phyloP scores from a whole-genome alignment of 2,888 invertebrate species.

The Blomia tropicalis region DNA sequence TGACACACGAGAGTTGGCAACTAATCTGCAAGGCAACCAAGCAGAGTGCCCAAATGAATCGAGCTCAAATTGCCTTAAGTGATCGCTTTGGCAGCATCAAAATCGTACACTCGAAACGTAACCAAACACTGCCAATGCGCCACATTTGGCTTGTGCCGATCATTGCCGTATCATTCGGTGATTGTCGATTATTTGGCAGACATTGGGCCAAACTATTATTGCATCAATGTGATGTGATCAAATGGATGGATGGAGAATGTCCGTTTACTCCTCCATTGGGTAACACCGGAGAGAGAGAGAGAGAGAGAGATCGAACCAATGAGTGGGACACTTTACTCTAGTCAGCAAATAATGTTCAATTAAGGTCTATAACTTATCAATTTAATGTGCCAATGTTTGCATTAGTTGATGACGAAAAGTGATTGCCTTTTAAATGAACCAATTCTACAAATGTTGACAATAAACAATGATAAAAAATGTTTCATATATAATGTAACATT shows the following conservation, averaged over 20 bases:
- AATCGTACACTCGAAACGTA: not conserved
- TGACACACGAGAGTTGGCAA: too few relatives aligned
- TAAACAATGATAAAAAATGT: too few relatives aligned
- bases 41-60: not conserved
- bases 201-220: not conserved
- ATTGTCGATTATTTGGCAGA: slow-evolving; percentile 13
- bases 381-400: slow-evolving; percentile 10
- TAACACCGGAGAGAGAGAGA: too few relatives aligned
- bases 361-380: slow-evolving; percentile 12
- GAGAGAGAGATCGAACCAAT: too few relatives aligned
- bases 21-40: not conserved
- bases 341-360: slow-evolving; percentile 7
- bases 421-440: too few relatives aligned
- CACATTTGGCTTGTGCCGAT: too few relatives aligned
- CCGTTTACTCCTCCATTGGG: too few relatives aligned
- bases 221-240: too few relatives aligned
- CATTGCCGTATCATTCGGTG: too few relatives aligned
- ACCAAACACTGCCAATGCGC: slow-evolving; percentile 3
- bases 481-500: too few relatives aligned
- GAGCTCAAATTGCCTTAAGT: slow-evolving; percentile 14
- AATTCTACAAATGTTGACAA: too few relatives aligned
- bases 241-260: too few relatives aligned
- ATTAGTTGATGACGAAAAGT: not conserved
- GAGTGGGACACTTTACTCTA: not conserved
- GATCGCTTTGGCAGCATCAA: slow-evolving; percentile 2